Base-by-base conservation (phyloP, 2,888 invertebrate species). In the Papilio gigon region DNA sequence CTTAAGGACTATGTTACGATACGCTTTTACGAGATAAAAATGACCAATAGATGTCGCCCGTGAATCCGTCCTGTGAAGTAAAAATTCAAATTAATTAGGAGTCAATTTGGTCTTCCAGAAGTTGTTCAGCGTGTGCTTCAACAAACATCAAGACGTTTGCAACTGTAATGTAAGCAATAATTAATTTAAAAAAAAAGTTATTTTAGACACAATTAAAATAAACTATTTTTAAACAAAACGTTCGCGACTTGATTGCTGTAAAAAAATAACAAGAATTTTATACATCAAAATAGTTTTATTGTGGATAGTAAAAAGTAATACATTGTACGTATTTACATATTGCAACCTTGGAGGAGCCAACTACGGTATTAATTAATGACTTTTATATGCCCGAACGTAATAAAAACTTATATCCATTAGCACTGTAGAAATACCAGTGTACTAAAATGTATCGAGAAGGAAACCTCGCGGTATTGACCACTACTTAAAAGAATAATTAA, bases 351-450 rank as follows among this genome's bases (percentile, higher is more conserved):
- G 33, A 17, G 20, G 27, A n/a, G 22, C 27, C 17, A 11, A 17
- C 58, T 58, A 59, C 20, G 37, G 68, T 27, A 58, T 68, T 58
- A 56, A 63, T 68, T 63, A 68, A 68, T 17, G 44, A 47, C 33
- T 25, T 68, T 63, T 37, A 68, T 63, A 63, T 59, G 42, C 58
- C 37, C n/a, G 27, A 37, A 58, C 4, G 35, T 58, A 44, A 68
- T 63, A 68, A 68, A 68, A 68, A 63, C 12, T 8, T 12, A 20
- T 42, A 66, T 58, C 25, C 47, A 59, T 64, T 47, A 68, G 22
- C 63, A 47, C 20, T 20, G 25, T 53, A 35, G 58, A n/a, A 47
- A 64, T 58, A 37, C 25, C 22, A 30, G 20, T 37, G 25, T 47
- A 22, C 37, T 47, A 37, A 66, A 63, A 27, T 30, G 35, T 37